Conservation (phyloP, 1,140 invertebrate species). For the Pseudoatta argentina region DNA sequence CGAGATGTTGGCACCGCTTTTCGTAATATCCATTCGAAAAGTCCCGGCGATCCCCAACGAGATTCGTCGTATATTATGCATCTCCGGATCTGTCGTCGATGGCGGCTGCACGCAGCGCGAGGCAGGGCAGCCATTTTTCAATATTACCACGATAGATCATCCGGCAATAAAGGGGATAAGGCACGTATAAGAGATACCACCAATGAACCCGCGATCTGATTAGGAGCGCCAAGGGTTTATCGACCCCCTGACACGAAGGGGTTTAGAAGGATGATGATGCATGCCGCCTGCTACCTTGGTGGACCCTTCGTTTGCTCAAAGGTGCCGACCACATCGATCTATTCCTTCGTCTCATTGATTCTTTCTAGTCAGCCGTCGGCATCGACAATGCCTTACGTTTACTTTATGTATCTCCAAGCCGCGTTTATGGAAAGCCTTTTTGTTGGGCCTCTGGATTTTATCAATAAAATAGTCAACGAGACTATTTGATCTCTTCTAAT, state of each 20-base stretch:
- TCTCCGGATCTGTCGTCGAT: slow-evolving; percentile 75
- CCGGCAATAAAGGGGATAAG: slow-evolving; percentile 75
- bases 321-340: slow-evolving; percentile 72
- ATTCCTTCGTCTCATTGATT: slow-evolving; percentile 69
- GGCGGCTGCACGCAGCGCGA: slow-evolving; percentile 43
- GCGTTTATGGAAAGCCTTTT: slow-evolving; percentile 26
- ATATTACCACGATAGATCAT: slow-evolving; percentile 78
- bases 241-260: slow-evolving; percentile 61
- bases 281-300: slow-evolving; percentile 62
- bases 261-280: slow-evolving; percentile 65
- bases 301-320: slow-evolving; percentile 65
- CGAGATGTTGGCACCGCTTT: slow-evolving; percentile 41
- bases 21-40: slow-evolving; percentile 69
- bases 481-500: slow-evolving; percentile 33
- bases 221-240: slow-evolving; percentile 70
- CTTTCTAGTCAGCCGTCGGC: slow-evolving; percentile 17
- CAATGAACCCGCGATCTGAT: slow-evolving; percentile 70
- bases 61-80: slow-evolving; percentile 70
- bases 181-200: slow-evolving; percentile 59
- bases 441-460: neutral
- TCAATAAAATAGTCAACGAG: slow-evolving; percentile 68
- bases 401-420: neutral
- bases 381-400: neutral
- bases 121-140: slow-evolving; percentile 73
- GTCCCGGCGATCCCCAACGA: slow-evolving; percentile 58